Base-by-base conservation (phyloP, 2,113 vertebrate genomes). In the Phasianus colchicus region DNA sequence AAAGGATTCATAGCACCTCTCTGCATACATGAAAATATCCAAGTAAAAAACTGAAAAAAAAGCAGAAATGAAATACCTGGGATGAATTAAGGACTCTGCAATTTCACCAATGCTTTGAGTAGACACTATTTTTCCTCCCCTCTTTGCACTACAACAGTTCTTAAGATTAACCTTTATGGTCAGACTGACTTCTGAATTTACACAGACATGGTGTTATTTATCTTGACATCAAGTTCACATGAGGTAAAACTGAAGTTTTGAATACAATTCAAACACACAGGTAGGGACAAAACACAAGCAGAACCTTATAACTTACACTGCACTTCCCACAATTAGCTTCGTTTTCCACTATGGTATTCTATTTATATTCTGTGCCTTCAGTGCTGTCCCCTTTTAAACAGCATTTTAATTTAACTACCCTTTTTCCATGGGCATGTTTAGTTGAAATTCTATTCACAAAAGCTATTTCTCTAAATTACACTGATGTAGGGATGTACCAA, bases 371-470 rank as follows among this genome's bases (percentile, higher is more conserved):
- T 1, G 10, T n/a, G 52, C 82, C 82, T 86, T 86, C 50, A 20
- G 57, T 10, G n/a, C 42, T 65, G 20, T 6, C 86, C 76, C 71
- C 72, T 92, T 93, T 93, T 89, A 88, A 91, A 93, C 82, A 92
- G 60, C 9, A 88, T 92, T 95, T 92, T 88, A 70, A 94, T 91
- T 94, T 89, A 94, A 69, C 88, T 19, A 61, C 45, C 66, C 34
- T 45, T 83, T 88, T 83, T 76, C 83, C 17, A 0, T 27, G 36
- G 93, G 76, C 89, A 88, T 30, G 36, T 86, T 85, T 86, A 69
- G 66, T 92, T 96, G 93, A 86, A 81, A 92, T 83, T 94, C 90
- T 72, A 54, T 92, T 90, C 90, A 91, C 92, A 84, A 60, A 36
- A 83, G 91, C 87, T 81, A 64, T 90, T 91, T 78, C 91, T 93